Base-by-base conservation (phyloP, 2,797 vertebrate genomes). In the Microhierax caerulescens region DNA sequence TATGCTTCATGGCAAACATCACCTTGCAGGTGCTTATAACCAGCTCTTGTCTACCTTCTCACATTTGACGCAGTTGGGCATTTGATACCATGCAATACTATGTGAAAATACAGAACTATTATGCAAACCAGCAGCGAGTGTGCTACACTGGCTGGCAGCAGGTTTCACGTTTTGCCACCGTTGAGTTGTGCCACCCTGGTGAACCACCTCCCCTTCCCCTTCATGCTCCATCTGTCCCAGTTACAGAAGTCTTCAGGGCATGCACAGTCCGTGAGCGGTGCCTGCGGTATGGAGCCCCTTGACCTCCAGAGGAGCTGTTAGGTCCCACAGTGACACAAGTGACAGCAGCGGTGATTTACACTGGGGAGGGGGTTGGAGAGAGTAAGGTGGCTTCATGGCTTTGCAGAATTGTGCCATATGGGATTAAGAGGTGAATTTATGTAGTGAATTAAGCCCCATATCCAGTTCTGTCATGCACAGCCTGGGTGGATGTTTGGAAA, bases 181-280 rank as follows among this genome's bases (percentile, higher is more conserved):
- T 4, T 12, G 41, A 63, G 21, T 21, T 27, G 41, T 43, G 20
- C 3, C 5, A 36, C 41, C 50, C 34, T 60, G 61, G 15, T 0
- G 6, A 57, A 59, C 37, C 53, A 23, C 9, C 18, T 60, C 28
- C 9, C 19, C 54, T 23, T 72, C 68, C 50, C 34, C 23, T 60
- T 88, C 68, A 12, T 59, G 25, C 15, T 14, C 34, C 14, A 36
- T 23, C 12, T 65, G 45, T n/a, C 56, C 54, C 39, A 43, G 77
- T 73, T 68, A 32, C 9, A 63, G 18, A 73, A 27, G 6, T 30
- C 11, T 76, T n/a, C 34, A 80, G 28, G 41, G 39, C 13, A 64
- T 7, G 36, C 48, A 15, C 1, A 5, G 47, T 24, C 57, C 60
- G 3, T 36, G 34, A 39, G 7, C 0, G 1, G 6, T 28, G 13